Evolutionary conservation across 2,888 invertebrate species (phyloP).

Genomic region (Chloroclystis v-ata): DNA sequence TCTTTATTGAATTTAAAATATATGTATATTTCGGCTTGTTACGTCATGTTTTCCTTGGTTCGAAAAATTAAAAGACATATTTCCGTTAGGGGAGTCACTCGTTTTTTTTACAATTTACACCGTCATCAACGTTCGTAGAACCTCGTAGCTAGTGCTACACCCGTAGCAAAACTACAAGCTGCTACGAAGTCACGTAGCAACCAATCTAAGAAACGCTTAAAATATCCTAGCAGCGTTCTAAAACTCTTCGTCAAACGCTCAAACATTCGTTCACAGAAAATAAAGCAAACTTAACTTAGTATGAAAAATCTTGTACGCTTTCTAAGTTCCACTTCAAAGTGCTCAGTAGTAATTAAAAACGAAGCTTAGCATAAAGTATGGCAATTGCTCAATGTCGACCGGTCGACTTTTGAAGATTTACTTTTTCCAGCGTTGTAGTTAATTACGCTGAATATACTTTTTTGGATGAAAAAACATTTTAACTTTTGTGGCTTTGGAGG

Average conservation of each 20-base stretch:
- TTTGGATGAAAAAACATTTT: constrained; percentile 5
- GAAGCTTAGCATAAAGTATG: constrained; percentile 62
- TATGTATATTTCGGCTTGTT: too few species aligned
- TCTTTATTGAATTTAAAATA: too few species aligned
- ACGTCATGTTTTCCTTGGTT: too few species aligned
- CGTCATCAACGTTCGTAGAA: neutral
- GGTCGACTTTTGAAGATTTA: constrained; percentile 50
- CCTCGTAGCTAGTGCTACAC: neutral
- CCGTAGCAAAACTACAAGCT: neutral
- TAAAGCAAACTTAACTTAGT: constrained; percentile 26
- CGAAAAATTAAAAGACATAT: too few species aligned
- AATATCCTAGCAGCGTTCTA: neutral
- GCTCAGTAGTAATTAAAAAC: constrained; percentile 68
- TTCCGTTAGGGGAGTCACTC: too few species aligned
- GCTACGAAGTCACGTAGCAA: neutral
- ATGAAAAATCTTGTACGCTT: constrained; percentile 43
- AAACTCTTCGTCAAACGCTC: constrained; percentile 5
- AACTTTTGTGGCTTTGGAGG: neutral
- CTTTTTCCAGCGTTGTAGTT: constrained; percentile 37
- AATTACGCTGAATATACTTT: constrained; percentile 27
- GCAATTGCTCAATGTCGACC: constrained; percentile 65
- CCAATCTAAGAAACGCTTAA: constrained; percentile 5
- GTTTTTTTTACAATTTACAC: too few species aligned
- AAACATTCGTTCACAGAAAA: constrained; percentile 2
- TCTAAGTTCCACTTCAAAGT: constrained; percentile 49